Conservation (phyloP, 2,888 invertebrate genomes). For the Dioctria rufipes region DNA sequence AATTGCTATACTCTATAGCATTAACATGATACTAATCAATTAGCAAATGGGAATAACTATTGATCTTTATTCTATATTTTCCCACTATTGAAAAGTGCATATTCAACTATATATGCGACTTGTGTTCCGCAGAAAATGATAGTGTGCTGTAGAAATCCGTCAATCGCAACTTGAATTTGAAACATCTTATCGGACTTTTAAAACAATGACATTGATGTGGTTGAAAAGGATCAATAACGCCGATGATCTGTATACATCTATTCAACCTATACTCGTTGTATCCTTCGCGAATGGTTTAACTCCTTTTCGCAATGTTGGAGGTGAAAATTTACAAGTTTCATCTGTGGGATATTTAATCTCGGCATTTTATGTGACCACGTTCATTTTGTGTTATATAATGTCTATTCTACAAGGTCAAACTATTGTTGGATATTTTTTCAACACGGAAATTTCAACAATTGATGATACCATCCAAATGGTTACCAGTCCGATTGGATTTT, state of each 20-base stretch:
- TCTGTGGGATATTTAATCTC: background rate
- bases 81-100: background rate
- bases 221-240: background rate
- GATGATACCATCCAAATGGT: background rate
- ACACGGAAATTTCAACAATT: background rate
- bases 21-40: too few relatives aligned
- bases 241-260: background rate
- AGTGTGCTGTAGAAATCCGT: background rate
- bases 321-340: slow-evolving; percentile 63
- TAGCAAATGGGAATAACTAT: too few relatives aligned
- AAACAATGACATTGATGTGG: background rate
- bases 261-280: slow-evolving; percentile 50
- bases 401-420: background rate
- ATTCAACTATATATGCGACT: background rate
- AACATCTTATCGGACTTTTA: background rate
- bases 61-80: background rate
- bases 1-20: too few relatives aligned
- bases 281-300: slow-evolving; percentile 68
- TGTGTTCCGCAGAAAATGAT: too few relatives aligned
- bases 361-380: background rate
- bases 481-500: background rate
- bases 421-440: background rate
- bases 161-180: background rate
- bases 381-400: background rate
- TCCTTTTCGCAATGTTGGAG: slow-evolving; percentile 65